A percentile compares a stretch with the other conserved stretches of the same genome.
phyloP scores from a whole-genome alignment of 2,113 vertebrate species.

The Trinectes maculatus region DNA sequence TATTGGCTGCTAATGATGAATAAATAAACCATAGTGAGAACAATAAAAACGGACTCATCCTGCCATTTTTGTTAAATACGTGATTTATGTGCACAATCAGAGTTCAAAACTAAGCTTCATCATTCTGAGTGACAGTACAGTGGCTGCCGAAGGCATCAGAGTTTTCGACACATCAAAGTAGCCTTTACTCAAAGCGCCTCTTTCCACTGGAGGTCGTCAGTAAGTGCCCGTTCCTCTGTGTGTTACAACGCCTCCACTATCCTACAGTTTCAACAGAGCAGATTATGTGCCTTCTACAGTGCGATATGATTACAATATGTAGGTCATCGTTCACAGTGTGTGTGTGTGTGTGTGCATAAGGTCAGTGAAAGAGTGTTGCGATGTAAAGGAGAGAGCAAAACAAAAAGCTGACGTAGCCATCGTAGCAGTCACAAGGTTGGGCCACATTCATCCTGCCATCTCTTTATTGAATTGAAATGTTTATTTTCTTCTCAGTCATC shows the following conservation, averaged over 20 bases:
- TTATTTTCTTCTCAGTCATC: conserved; percentile 34
- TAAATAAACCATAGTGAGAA: conserved; percentile 28
- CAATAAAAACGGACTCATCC: conserved; percentile 44
- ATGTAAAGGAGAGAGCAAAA: conserved; percentile 34
- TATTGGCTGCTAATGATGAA: conserved; percentile 14
- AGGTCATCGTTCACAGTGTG: conserved; percentile 54
- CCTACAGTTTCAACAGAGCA: conserved; percentile 53
- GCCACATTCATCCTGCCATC: not conserved
- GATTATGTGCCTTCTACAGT: conserved; percentile 25
- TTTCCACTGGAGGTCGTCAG: conserved; percentile 53
- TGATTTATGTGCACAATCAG: conserved; percentile 76
- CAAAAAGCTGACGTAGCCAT: conserved; percentile 18
- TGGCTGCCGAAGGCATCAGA: conserved; percentile 78
- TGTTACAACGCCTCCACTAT: conserved; percentile 57
- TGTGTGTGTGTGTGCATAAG: conserved; percentile 1
- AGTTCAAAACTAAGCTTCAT: conserved; percentile 67
- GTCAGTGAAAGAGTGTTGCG: conserved; percentile 29
- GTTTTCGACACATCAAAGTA: conserved; percentile 60
- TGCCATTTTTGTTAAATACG: conserved; percentile 64
- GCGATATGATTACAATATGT: conserved; percentile 37
- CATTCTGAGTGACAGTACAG: conserved; percentile 67
- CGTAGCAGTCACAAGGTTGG: not conserved
- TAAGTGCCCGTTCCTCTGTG: conserved; percentile 60
- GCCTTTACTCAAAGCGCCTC: conserved; percentile 38
- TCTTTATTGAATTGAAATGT: conserved; percentile 17